A percentile compares a stretch with the other conserved stretches of the same genome.
These are phyloP conservation scores for Athalia circularis DNA, from an alignment of 2,888 invertebrate genomes.

Conservation along the genomic window DNA sequence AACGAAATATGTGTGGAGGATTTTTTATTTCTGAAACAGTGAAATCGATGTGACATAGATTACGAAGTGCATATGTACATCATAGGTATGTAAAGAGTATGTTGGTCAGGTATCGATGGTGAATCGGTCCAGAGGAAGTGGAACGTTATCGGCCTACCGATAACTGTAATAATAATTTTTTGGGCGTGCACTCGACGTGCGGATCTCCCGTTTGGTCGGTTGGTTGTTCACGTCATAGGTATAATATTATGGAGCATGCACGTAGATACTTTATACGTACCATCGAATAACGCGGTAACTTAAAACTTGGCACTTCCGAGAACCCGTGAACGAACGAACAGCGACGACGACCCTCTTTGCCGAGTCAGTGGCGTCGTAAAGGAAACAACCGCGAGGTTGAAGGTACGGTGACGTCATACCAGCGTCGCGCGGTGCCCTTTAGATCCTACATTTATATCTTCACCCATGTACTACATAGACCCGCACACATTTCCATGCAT, in stretches of 20 bases:
- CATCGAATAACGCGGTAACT: background rate
- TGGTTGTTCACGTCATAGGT: background rate
- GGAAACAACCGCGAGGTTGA: constrained; percentile 25
- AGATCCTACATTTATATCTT: background rate
- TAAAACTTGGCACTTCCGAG: constrained; percentile 26
- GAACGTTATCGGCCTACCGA: too few relatives aligned
- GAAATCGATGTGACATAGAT: too few relatives aligned
- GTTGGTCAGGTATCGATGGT: too few relatives aligned
- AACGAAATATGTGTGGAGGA: too few relatives aligned
- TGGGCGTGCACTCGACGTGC: too few relatives aligned
- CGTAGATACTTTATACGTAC: background rate
- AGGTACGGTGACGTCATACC: constrained; percentile 30
- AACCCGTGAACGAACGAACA: constrained; percentile 10
- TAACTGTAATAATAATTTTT: too few relatives aligned
- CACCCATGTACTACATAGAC: background rate
- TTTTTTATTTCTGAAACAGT: too few relatives aligned
- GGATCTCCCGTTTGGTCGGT: background rate
- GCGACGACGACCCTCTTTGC: constrained; percentile 19
- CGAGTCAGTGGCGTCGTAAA: constrained; percentile 35
- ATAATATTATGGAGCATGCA: background rate
- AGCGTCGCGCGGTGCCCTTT: constrained; percentile 18
- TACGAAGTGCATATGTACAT: too few relatives aligned
- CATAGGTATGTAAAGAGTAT: too few relatives aligned
- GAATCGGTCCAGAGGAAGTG: too few relatives aligned
- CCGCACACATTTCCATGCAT: background rate